These are phyloP conservation scores for Rhimphoctona megacephalus DNA, from an alignment of 2,888 invertebrate species.

Conservation along the genomic window DNA sequence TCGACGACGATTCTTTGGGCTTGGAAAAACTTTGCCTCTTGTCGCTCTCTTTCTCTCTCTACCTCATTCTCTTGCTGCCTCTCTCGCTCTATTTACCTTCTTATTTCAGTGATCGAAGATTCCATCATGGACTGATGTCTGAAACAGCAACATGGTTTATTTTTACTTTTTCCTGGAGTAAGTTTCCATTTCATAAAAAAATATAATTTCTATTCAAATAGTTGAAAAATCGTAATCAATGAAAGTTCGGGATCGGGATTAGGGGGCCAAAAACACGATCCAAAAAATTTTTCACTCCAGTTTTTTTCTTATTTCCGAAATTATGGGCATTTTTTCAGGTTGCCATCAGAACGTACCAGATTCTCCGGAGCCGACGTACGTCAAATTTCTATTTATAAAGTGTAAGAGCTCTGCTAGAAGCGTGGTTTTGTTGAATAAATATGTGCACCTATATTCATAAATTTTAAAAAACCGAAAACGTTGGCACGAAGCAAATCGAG, in stretches of 20 bases:
- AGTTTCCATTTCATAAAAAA: background rate
- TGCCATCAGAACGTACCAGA: conserved; percentile 30
- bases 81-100: background rate
- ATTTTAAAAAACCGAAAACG: conserved; percentile 13
- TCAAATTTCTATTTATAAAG: conserved; percentile 67
- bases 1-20: conserved; percentile 64
- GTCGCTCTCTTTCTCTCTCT: background rate
- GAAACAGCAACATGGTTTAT: conserved; percentile 5
- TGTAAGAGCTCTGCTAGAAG: conserved; percentile 22
- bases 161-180: background rate
- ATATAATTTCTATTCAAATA: background rate
- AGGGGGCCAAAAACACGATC: background rate
- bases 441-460: background rate
- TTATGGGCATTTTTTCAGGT: conserved; percentile 20
- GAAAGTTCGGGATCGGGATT: background rate
- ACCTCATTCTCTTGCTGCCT: background rate
- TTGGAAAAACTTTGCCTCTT: conserved; percentile 37
- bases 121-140: conserved; percentile 23
- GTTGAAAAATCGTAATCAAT: background rate
- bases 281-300: conserved; percentile 33
- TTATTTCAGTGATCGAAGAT: conserved; percentile 30
- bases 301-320: conserved; percentile 10
- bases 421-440: conserved; percentile 5
- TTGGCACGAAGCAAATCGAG: conserved; percentile 13
- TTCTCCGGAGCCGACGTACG: conserved; percentile 66